Evolutionary conservation across 1,140 invertebrate genomes (phyloP).

Genomic region (Saccostrea glomerata): DNA sequence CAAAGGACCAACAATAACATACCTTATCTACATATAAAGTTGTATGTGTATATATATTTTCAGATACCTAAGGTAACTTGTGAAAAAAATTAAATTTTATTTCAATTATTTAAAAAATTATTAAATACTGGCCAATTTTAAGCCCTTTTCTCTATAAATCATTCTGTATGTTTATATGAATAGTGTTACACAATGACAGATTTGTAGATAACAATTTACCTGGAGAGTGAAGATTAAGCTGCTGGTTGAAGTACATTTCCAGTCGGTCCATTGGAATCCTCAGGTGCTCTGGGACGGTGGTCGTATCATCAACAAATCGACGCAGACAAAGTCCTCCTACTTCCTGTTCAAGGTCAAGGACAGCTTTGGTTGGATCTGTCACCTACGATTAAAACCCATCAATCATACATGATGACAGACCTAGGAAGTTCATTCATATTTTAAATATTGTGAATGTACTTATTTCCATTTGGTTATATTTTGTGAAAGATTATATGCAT

Average conservation of each 20-base stretch:
- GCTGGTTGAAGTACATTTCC: slow-evolving; percentile 64
- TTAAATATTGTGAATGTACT: too few relatives aligned
- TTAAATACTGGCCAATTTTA: too few relatives aligned
- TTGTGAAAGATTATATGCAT: too few relatives aligned
- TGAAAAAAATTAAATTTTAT: too few relatives aligned
- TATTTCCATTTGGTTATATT: too few relatives aligned
- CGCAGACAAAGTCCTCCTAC: slow-evolving; percentile 68
- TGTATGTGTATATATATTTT: too few relatives aligned
- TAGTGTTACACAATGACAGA: neutral
- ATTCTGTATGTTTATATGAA: too few relatives aligned
- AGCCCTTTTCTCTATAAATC: too few relatives aligned
- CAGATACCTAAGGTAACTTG: too few relatives aligned
- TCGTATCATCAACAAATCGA: slow-evolving; percentile 72
- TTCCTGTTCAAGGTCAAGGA: slow-evolving; percentile 73
- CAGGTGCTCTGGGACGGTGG: slow-evolving; percentile 64
- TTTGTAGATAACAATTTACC: slow-evolving; percentile 40
- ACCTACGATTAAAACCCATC: slow-evolving; percentile 56
- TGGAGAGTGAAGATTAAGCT: slow-evolving; percentile 60
- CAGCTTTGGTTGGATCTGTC: slow-evolving; percentile 66
- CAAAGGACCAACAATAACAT: too few relatives aligned
- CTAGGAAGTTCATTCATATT: neutral
- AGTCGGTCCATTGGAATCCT: slow-evolving; percentile 66
- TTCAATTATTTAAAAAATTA: too few relatives aligned
- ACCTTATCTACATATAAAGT: too few relatives aligned
- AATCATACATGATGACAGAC: neutral